Evolutionary conservation across 2,797 vertebrate species (phyloP), one percentile per base, ranked within the genome.

Genomic region (Poeciliopsis infans): DNA sequence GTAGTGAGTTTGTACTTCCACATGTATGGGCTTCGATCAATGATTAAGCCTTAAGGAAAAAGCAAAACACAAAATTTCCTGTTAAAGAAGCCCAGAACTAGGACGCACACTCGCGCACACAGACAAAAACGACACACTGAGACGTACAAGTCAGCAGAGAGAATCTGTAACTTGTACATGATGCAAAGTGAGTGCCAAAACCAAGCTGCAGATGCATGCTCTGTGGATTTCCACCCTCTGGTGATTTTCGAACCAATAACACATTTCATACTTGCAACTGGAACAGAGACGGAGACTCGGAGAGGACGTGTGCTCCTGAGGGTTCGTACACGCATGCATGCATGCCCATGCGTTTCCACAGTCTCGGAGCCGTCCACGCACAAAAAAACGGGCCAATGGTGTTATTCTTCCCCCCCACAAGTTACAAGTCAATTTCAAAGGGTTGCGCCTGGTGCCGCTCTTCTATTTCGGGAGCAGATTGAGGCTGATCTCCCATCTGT

Each of bases 161-260:
- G 78, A 74, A 82, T 87, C 79, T 88, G 77, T 49, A 79, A 85
- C 81, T 85, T 87, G 76, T 85, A 83, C 87, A 82, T 87, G 88
- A 91, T 91, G 89, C 85, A 92, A 85, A 91, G 51, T 78, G 86
- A 91, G 81, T 75, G 85, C 84, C 79, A 87, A 82, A 86, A 79
- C 78, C 78, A 72, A 75, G 78, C 79, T 83, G 74, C 61, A 79
- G 78, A 88, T 83, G 75, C 80, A 79, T 78, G 76, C 82, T 90
- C 51, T 69, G 53, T 84, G 77, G 83, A 90, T 85, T 91, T 90
- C 77, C 71, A 80, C 74, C 86, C 88, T 91, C 84, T 85, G 86
- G 87, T 88, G 83, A 90, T 90, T 89, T 90, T 79, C 71, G 85
- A 82, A 83, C 70, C 75, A 36, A 77, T 87, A 53, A 53, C 51